These are phyloP conservation scores for Geococcyx californianus DNA, from an alignment of 2,113 vertebrate species.

Conservation along the genomic window DNA sequence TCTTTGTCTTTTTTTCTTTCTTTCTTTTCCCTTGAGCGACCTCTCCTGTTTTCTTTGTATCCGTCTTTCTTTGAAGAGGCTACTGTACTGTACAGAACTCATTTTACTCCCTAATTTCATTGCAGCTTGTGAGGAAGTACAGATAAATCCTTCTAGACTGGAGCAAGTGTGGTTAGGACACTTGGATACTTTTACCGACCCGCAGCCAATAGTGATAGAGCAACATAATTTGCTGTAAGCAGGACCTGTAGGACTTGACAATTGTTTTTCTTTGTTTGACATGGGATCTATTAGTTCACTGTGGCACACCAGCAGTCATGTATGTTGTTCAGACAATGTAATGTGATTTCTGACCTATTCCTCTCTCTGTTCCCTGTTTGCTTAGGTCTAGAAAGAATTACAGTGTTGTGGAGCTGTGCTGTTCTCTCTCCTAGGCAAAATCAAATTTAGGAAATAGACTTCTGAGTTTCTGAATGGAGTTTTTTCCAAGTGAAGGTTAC, in stretches of 20 bases:
- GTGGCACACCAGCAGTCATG: not conserved
- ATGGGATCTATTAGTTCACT: not conserved
- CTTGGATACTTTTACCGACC: not conserved
- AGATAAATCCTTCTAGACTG: not conserved
- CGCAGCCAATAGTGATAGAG: not conserved
- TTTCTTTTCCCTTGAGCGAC: conserved; percentile 58
- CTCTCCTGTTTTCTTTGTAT: conserved; percentile 32
- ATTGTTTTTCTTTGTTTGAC: not conserved
- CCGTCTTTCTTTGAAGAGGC: not conserved
- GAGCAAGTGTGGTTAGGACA: not conserved
- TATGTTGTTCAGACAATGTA: not conserved
- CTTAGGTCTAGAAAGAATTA: not conserved
- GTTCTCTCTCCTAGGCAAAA: not conserved
- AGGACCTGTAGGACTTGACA: not conserved
- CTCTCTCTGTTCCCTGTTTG: not conserved
- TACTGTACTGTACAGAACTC: not conserved
- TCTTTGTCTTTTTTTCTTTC: not conserved
- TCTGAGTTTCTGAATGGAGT: not conserved
- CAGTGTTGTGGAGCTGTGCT: not conserved
- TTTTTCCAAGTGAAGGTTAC: not conserved
- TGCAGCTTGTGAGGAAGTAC: not conserved
- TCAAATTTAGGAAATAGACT: not conserved
- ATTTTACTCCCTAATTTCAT: not conserved
- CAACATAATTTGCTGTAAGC: not conserved
- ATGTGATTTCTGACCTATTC: not conserved